A percentile compares a stretch with the other conserved stretches of the same genome.
These are phyloP conservation scores for Rousettus leschenaultii DNA, from an alignment of 2,113 vertebrate genomes.

Conservation along the genomic window DNA sequence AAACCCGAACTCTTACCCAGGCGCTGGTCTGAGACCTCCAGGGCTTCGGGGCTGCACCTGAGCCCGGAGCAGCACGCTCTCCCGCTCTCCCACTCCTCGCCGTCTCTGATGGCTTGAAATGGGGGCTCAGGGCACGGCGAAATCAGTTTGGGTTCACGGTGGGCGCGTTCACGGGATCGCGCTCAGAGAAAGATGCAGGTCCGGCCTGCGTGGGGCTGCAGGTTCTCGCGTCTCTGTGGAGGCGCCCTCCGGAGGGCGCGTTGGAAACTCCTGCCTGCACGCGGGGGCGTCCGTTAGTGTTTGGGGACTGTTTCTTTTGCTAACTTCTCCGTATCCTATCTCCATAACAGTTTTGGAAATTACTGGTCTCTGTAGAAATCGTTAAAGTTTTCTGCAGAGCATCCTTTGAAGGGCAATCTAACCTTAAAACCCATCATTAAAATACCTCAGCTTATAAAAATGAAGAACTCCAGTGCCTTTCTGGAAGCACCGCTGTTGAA, in stretches of 20 bases:
- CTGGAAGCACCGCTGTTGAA: slow-evolving; percentile 39
- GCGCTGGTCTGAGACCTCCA: neutral
- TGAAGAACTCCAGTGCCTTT: neutral
- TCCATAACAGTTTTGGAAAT: slow-evolving; percentile 45
- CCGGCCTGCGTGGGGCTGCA: neutral
- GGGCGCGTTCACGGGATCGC: no score
- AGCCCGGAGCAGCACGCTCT: neutral
- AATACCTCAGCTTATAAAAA: neutral
- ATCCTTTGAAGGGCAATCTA: neutral
- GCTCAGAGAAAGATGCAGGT: neutral
- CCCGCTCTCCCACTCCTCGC: neutral
- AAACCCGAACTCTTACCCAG: neutral
- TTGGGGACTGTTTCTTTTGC: neutral
- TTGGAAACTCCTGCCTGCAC: neutral
- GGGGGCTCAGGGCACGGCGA: neutral
- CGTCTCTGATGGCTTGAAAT: neutral
- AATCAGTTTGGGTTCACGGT: no score
- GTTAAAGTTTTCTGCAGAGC: slow-evolving; percentile 34
- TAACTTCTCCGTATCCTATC: slow-evolving; percentile 8
- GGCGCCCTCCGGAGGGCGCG: neutral
- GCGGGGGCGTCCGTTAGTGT: neutral
- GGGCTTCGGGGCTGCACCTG: neutral
- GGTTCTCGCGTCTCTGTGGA: rapidly evolving
- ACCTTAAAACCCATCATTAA: slow-evolving; percentile 24
- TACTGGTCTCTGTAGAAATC: slow-evolving; percentile 39